Base-by-base conservation (phyloP, 2,797 vertebrate genomes). In the Kryptopterus vitreolus region DNA sequence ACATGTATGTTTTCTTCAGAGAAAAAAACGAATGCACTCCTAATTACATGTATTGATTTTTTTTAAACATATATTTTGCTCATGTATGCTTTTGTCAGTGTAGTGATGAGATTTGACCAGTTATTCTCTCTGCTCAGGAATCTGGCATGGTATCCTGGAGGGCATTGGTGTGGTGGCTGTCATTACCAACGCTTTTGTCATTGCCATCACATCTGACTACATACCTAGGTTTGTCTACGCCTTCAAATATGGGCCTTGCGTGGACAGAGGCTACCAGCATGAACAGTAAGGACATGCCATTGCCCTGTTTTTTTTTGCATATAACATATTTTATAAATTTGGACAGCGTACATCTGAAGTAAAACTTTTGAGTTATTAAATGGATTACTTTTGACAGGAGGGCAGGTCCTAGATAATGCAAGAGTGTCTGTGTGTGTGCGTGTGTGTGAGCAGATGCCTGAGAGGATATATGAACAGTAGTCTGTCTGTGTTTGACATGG, bases 161-260 rank as follows among this genome's bases (percentile, higher is more conserved):
- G 97, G 97, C 81, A 99, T 99, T 29, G 98, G 98, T 3, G 96
- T 99, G 71, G 87, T 99, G 87, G 97, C 98, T 57, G 98, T 99
- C 85, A 99, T 99, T 91, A 99, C 98, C 82, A 99, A 99, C 43
- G 98, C 98, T 38, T 99, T 99, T 38, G 98, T 99, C 83, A 99
- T 99, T 73, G 98, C 98, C 78, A 98, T 99, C 87, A 99, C 98
- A 85, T 99, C 98, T 0, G 98, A 99, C 92, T 99, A 98, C 88
- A 99, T 99, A 88, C 98, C 98, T 55, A 97, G 98, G 85, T 98
- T 99, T 85, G 98, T 99, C 85, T 99, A 98, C 65, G 95, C 96
- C 81, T 98, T 98, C 88, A 99, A 96, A 92, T 99, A 99, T 0
- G 98, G 98, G 3, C 97, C 98, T 12, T 99, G 98, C 88, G 92